These are phyloP conservation scores for Clunio marinus DNA, from an alignment of 2,888 invertebrate species.

Conservation along the genomic window DNA sequence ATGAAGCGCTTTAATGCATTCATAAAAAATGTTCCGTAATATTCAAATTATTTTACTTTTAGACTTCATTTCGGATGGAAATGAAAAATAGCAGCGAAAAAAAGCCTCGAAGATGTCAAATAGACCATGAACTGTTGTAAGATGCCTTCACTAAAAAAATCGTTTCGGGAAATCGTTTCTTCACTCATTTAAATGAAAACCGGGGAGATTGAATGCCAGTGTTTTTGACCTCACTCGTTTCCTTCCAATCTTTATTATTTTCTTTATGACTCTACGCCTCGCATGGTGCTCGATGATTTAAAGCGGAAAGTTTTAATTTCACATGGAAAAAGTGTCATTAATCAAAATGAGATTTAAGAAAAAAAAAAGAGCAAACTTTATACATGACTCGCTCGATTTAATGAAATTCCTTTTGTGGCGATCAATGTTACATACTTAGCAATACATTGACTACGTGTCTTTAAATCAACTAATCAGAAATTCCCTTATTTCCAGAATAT, in stretches of 20 bases:
- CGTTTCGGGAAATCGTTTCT: conserved; percentile 18
- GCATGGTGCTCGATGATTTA: conserved; percentile 24
- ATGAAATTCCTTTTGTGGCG: background rate
- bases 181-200: too few relatives aligned
- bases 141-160: conserved; percentile 3
- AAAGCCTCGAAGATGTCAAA: conserved; percentile 32
- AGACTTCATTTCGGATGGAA: background rate
- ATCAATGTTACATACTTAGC: background rate
- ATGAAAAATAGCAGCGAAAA: background rate
- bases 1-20: background rate
- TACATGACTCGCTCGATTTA: background rate
- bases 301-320: conserved; percentile 35
- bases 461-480: background rate
- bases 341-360: conserved; percentile 16
- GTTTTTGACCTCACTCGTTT: conserved; percentile 26
- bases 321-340: conserved; percentile 20
- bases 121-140: conserved; percentile 35
- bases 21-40: conserved; percentile 6
- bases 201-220: too few relatives aligned
- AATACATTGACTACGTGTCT: too few relatives aligned
- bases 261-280: conserved; percentile 21
- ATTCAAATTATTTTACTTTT: background rate
- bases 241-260: conserved; percentile 8
- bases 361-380: background rate
- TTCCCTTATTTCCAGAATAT: too few relatives aligned